Evolutionary conservation across 2,888 invertebrate genomes (phyloP), one percentile per base, ranked within the genome.

Genomic region (Mesorhabditis belari): DNA sequence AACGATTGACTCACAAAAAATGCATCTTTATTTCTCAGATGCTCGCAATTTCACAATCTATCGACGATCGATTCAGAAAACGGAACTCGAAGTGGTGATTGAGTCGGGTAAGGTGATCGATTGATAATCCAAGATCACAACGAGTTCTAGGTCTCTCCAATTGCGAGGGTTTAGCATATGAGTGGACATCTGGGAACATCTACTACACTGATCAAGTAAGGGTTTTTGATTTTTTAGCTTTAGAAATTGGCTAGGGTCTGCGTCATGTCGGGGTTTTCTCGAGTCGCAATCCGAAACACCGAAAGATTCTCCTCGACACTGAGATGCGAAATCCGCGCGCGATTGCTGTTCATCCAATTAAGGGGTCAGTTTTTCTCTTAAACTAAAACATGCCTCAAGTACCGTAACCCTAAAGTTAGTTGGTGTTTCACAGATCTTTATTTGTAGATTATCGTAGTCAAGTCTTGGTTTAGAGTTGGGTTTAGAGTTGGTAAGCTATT

Each of bases 101-200:
- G 87, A 19, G 84, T 84, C 2, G 84, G 85, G 62, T 58, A 21
- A 9, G 51, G 9, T 6, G 12, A 17, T 49, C 21, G 86, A 86
- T 74, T 52, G 65, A 62, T 29, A 44, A 29, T 77, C 77, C 76
- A 60, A 84, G n/a, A n/a, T n/a, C n/a, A n/a, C n/a, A n/a, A n/a
- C n/a, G n/a, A 86, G 71, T 64, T 3, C 21, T 9, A 56, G 26
- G 17, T 25, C 54, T 28, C 61, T 57, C 49, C 35, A 86, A 86
- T 80, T 87, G 87, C 75, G 88, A 89, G 76, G 89, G 89, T 4
- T 81, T 92, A 67, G 90, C 90, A 44, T 86, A 90, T 61, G 92
- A 92, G 83, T 90, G 90, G 89, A 86, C 90, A 79, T 88, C 88
- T 62, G 82, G 85, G 62, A 90, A 50, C 21, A 9, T 50, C 17